Evolutionary conservation across 1,140 invertebrate species (phyloP).

Genomic region (Elymnias hypermnestra): DNA sequence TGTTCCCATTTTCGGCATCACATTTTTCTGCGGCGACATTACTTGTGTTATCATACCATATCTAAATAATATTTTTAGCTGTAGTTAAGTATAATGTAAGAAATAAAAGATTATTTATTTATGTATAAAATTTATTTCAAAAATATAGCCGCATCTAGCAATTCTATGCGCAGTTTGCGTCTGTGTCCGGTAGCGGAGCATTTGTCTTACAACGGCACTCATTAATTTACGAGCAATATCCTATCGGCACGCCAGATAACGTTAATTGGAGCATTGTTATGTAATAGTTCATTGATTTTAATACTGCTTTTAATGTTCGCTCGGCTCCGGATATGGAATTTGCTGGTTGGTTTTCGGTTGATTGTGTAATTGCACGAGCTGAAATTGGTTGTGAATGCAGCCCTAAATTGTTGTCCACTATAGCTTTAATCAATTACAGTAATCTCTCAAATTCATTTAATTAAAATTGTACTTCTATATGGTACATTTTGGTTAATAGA

Average conservation of each 20-base stretch:
- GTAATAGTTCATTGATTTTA: conserved; percentile 45
- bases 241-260: conserved; percentile 41
- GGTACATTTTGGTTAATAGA: no score
- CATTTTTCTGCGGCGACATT: no score
- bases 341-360: conserved; percentile 7
- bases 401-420: conserved; percentile 1
- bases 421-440: conserved; percentile 5
- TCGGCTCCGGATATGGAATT: conserved; percentile 8
- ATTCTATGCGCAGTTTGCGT: conserved; percentile 21
- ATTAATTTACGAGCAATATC: conserved; percentile 59
- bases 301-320: conserved; percentile 19
- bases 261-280: conserved; percentile 54
- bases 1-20: no score
- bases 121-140: no score
- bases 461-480: no score
- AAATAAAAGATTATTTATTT: no score
- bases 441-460: neutral
- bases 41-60: no score
- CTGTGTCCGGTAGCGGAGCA: conserved; percentile 46
- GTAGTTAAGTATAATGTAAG: no score
- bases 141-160: conserved; percentile 34
- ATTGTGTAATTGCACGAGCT: conserved; percentile 3
- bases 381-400: neutral
- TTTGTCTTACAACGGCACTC: conserved; percentile 60
- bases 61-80: no score